phyloP scores from a whole-genome alignment of 2,888 invertebrate species.

The Iphiclides podalirius region DNA sequence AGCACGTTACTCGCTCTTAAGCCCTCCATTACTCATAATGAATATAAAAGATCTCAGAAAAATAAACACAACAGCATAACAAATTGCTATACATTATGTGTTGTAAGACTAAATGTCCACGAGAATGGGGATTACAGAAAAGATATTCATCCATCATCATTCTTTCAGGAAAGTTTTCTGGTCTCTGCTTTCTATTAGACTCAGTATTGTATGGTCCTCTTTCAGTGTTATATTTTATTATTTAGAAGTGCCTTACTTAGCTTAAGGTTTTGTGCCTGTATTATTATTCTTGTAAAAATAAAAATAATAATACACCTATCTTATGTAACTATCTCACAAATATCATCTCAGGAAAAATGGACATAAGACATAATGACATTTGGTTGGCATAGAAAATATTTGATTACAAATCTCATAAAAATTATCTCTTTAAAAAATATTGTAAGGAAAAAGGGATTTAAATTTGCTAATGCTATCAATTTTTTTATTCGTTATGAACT shows the following conservation, averaged over 20 bases:
- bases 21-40: conserved; percentile 23
- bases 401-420: neutral
- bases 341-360: too few species aligned
- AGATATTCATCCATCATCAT: conserved; percentile 24
- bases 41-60: conserved; percentile 23
- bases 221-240: neutral
- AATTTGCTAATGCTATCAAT: too few species aligned
- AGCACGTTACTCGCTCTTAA: conserved; percentile 18
- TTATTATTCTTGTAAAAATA: too few species aligned
- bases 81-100: conserved; percentile 21
- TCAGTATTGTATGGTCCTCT: neutral
- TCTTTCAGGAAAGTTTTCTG: conserved; percentile 7
- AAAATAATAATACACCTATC: too few species aligned
- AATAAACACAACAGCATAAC: conserved; percentile 23
- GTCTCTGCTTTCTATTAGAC: neutral
- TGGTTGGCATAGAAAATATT: too few species aligned
- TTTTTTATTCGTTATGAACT: too few species aligned
- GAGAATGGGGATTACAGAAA: conserved; percentile 20
- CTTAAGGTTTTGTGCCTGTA: too few species aligned
- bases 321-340: too few species aligned
- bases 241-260: neutral
- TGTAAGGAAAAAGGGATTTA: too few species aligned
- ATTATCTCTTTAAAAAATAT: neutral
- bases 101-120: conserved; percentile 21
- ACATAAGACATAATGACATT: too few species aligned